Base-by-base conservation (phyloP, 2,888 invertebrate genomes). In the Ctenicera cuprea region DNA sequence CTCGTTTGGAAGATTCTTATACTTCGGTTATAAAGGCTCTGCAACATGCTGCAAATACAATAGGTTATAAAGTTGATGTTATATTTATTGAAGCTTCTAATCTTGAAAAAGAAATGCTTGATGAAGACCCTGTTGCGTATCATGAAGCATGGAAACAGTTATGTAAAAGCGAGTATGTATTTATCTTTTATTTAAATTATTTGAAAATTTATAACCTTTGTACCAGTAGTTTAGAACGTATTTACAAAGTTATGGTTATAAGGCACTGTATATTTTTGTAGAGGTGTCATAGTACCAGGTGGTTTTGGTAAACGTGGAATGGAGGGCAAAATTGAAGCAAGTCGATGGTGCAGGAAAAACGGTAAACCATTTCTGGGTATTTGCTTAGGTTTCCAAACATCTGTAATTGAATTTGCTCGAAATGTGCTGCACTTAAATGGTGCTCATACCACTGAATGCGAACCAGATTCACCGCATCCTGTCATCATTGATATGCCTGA, bases 401-500 rank as follows among this genome's bases (percentile, higher is more conserved):
- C 98, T 8, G 98, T 98, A 3, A 94, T 99, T 81, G 99, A 99
- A 87, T 98, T 95, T 85, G 93, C 97, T 0, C 91, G 98, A 65
- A 97, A 97, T 85, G 94, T 94, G 0, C 87, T 98, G 0, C 90
- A 90, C 0, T 86, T 95, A 70, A 88, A 91, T 64, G 93, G 92
- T 77, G 98, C 98, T 0, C 94, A 97, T 82, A 94, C 95, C 1
- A 94, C 95, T 0, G 99, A 99, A 88, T 93, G 96, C 41, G 90
- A 94, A 79, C 91, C 93, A 0, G 87, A 92, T 1, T 93, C 94
- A 11, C 88, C 88, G 38, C 88, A 94, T 86, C 95, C 96, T 33
- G 89, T 98, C 43, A 95, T 99, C 3, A 95, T 99, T 75, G 98
- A 99, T 82, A 99, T 99, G 99, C 98, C 99, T 0, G 99, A 99